Evolutionary conservation across 1,140 invertebrate genomes (phyloP).

Genomic region (Lordiphosa stackelbergi): DNA sequence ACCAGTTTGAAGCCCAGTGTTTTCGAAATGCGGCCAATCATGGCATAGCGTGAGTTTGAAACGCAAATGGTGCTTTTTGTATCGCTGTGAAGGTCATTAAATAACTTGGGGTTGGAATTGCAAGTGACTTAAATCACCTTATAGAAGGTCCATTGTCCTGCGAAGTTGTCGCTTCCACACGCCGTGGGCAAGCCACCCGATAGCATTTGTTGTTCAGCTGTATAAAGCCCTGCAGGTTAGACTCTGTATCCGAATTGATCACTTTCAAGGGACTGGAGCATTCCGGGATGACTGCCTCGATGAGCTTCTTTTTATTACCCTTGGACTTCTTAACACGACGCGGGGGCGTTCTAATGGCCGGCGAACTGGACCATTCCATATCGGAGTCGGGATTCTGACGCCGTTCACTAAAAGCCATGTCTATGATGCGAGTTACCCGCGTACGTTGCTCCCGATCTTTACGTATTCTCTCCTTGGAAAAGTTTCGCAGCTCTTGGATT

Average conservation of each 20-base stretch:
- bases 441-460: constrained; percentile 45
- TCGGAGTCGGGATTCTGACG: constrained; percentile 17
- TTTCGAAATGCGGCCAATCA: constrained; percentile 83
- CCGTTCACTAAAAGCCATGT: constrained; percentile 53
- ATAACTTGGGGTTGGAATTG: too few species aligned
- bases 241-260: neutral
- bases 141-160: constrained; percentile 5
- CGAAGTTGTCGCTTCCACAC: neutral
- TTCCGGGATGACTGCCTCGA: neutral
- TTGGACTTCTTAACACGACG: constrained; percentile 22
- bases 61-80: constrained; percentile 81
- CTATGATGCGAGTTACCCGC: constrained; percentile 29
- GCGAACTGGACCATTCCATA: constrained; percentile 31
- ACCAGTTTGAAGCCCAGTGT: constrained; percentile 89
- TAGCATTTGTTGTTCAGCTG: constrained; percentile 62
- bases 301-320: constrained; percentile 14
- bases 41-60: constrained; percentile 85
- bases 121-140: constrained; percentile 28
- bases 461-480: constrained; percentile 65
- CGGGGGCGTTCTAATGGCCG: constrained; percentile 13
- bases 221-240: constrained; percentile 40
- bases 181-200: constrained; percentile 46
- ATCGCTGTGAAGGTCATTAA: constrained; percentile 32
- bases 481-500: constrained; percentile 64
- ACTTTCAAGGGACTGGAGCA: constrained; percentile 7